A percentile compares a stretch with the other conserved stretches of the same genome.
phyloP scores from a whole-genome alignment of 2,797 vertebrate species.

The Cichlasoma orientale region DNA sequence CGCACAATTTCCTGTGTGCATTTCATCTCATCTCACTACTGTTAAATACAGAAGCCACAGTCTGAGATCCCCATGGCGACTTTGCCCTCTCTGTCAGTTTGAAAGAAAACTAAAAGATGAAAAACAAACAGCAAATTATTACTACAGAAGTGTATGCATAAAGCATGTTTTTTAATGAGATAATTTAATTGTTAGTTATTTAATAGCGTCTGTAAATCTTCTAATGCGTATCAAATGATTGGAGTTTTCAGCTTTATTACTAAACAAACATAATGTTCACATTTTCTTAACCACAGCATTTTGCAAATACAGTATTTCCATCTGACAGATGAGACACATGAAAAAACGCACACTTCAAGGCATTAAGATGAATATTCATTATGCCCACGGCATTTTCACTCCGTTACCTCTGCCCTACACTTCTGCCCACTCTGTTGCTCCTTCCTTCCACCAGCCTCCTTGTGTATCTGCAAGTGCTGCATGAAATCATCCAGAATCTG shows the following conservation, averaged over 20 bases:
- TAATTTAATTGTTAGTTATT: background rate
- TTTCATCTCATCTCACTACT: too few relatives aligned
- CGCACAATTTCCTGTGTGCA: too few relatives aligned
- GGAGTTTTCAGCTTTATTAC: background rate
- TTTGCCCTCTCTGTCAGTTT: background rate
- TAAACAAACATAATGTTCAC: background rate
- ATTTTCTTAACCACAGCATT: background rate
- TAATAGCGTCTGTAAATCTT: background rate
- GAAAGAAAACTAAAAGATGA: background rate
- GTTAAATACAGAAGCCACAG: background rate
- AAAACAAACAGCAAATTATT: background rate
- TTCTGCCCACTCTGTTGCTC: constrained; percentile 49
- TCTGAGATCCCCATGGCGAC: background rate
- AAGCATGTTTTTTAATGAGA: background rate
- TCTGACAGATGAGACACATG: background rate
- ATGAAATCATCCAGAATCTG: constrained; percentile 80
- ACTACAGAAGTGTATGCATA: background rate
- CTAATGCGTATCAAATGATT: background rate
- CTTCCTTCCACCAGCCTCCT: constrained; percentile 39
- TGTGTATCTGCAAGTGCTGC: constrained; percentile 71
- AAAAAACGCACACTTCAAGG: constrained; percentile 6
- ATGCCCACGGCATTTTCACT: constrained; percentile 36
- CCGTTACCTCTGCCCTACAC: constrained; percentile 32
- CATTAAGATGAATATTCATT: background rate
- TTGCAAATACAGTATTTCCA: background rate